Evolutionary conservation across 1,140 invertebrate genomes (phyloP).

Genomic region (Cotesia typhae): DNA sequence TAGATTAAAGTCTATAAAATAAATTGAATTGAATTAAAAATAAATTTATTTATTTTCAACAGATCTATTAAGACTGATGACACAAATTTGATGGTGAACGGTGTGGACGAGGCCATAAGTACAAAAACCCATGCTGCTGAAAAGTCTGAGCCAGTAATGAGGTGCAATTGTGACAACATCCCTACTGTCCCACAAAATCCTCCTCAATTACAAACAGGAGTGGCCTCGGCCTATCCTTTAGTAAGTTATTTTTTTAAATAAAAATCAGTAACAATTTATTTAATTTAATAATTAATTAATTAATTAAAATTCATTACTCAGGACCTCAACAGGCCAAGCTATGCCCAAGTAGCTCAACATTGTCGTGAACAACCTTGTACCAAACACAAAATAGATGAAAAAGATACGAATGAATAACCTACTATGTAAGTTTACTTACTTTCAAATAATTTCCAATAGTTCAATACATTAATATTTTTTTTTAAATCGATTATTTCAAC

Average conservation of each 20-base stretch:
- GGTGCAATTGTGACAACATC: constrained; percentile 61
- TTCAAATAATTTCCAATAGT: constrained; percentile 3
- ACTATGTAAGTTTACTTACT: constrained; percentile 54
- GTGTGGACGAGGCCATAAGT: constrained; percentile 63
- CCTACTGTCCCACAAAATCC: constrained; percentile 59
- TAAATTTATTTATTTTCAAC: constrained; percentile 58
- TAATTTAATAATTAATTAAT: constrained; percentile 10
- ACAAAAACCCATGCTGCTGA: constrained; percentile 57
- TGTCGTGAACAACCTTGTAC: constrained; percentile 70
- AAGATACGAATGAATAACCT: constrained; percentile 62
- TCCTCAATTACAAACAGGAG: constrained; percentile 59
- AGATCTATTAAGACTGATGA: constrained; percentile 67
- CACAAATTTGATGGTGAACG: constrained; percentile 62
- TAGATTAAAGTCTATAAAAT: constrained; percentile 33
- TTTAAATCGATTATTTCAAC: too few species aligned
- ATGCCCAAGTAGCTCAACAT: constrained; percentile 85
- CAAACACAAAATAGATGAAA: constrained; percentile 66
- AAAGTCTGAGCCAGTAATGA: constrained; percentile 58
- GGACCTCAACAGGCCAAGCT: constrained; percentile 76
- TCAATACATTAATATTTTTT: too few species aligned
- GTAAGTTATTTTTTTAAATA: constrained; percentile 52
- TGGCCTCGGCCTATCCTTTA: constrained; percentile 57
- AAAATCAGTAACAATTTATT: too few species aligned
- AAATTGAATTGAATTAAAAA: constrained; percentile 56
- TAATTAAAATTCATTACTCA: constrained; percentile 44